Evolutionary conservation across 1,140 invertebrate species (phyloP).

Genomic region (Heliothis virescens): DNA sequence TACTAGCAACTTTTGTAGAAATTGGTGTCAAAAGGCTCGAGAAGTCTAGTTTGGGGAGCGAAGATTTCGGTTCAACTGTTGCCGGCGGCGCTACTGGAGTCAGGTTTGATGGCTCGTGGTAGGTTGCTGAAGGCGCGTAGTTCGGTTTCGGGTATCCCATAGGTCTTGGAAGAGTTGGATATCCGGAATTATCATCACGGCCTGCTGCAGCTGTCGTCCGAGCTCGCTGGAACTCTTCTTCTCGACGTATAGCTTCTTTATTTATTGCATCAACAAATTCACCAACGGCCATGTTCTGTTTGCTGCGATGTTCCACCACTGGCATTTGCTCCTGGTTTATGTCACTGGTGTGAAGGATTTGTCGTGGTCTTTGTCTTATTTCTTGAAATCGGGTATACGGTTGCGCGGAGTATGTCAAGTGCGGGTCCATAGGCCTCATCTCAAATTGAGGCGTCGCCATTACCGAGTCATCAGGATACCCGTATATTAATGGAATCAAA

Average conservation of each 20-base stretch:
- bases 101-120: slow-evolving; percentile 22
- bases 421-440: slow-evolving; percentile 42
- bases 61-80: slow-evolving; percentile 48
- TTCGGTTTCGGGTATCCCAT: slow-evolving; percentile 47
- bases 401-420: background rate
- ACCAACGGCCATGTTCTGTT: slow-evolving; percentile 49
- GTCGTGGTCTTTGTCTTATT: slow-evolving; percentile 26
- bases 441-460: slow-evolving; percentile 53
- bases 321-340: background rate
- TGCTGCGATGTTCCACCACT: background rate
- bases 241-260: slow-evolving; percentile 38
- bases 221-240: slow-evolving; percentile 36
- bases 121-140: slow-evolving; percentile 40
- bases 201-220: slow-evolving; percentile 41
- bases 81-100: background rate
- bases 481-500: slow-evolving; percentile 21
- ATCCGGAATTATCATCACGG: slow-evolving; percentile 39
- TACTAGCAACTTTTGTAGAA: slow-evolving; percentile 64
- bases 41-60: slow-evolving; percentile 51
- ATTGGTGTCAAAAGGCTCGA: slow-evolving; percentile 63
- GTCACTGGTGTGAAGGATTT: slow-evolving; percentile 25
- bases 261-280: slow-evolving; percentile 51
- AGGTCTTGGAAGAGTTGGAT: slow-evolving; percentile 21
- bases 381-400: slow-evolving; percentile 39
- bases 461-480: slow-evolving; percentile 47